phyloP scores from a whole-genome alignment of 2,888 invertebrate genomes.

The Ganaspis brasiliensis region DNA sequence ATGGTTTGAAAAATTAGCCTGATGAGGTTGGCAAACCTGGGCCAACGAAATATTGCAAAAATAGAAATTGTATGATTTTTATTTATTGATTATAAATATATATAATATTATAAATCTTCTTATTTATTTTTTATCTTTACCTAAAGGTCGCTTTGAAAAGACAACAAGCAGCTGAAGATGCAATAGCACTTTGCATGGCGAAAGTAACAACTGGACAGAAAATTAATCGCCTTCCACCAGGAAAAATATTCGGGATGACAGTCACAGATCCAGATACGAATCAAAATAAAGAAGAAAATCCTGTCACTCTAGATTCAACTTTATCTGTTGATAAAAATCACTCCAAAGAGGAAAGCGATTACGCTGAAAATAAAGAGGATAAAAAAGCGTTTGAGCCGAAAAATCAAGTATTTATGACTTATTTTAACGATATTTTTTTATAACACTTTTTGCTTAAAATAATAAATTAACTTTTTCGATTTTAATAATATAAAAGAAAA shows the following conservation, averaged over 20 bases:
- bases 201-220: constrained; percentile 90
- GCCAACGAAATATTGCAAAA: too few relatives aligned
- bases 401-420: not conserved
- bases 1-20: too few relatives aligned
- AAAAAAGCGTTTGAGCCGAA: not conserved
- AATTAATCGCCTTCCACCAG: constrained; percentile 90
- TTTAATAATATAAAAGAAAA: too few relatives aligned
- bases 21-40: too few relatives aligned
- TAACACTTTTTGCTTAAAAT: too few relatives aligned
- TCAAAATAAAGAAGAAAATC: constrained; percentile 33
- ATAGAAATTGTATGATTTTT: too few relatives aligned
- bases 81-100: too few relatives aligned
- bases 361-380: not conserved
- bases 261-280: constrained; percentile 87
- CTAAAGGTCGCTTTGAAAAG: constrained; percentile 94
- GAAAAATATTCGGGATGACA: constrained; percentile 94
- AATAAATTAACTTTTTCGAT: too few relatives aligned
- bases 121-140: not conserved
- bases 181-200: constrained; percentile 95
- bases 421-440: too few relatives aligned
- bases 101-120: too few relatives aligned
- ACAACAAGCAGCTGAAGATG: constrained; percentile 98
- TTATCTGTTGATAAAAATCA: constrained; percentile 19
- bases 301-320: constrained; percentile 54
- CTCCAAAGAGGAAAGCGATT: not conserved